Percentiles rank a stretch among this genome's conserved stretches.
Conservation (phyloP, 2,113 vertebrate genomes). For the Actinemys pallida region DNA sequence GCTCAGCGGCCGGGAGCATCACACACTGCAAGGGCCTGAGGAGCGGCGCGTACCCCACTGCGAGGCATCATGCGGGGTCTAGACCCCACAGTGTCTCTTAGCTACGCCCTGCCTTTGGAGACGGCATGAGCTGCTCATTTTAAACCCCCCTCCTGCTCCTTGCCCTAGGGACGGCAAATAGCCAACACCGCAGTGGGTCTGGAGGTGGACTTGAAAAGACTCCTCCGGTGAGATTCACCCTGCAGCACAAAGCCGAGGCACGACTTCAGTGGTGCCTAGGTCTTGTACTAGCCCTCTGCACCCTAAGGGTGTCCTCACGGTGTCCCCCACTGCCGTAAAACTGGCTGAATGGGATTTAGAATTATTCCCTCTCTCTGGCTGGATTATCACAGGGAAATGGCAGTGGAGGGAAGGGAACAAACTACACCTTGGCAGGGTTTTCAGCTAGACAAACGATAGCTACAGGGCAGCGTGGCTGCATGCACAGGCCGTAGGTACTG, state of each 20-base stretch:
- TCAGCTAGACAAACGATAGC: background rate
- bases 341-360: background rate
- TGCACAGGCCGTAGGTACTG: background rate
- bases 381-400: background rate
- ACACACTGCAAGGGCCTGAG: background rate
- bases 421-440: background rate
- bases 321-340: background rate
- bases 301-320: background rate
- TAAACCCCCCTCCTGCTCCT: background rate
- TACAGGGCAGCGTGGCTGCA: background rate
- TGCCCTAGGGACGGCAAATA: background rate
- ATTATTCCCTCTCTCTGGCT: background rate
- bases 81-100: background rate
- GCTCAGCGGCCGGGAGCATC: rapidly evolving
- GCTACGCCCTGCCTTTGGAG: background rate
- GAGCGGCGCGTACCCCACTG: background rate
- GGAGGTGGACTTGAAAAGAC: background rate
- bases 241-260: too few relatives aligned
- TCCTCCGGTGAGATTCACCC: background rate
- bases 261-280: background rate
- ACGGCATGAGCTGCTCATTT: background rate
- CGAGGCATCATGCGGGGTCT: background rate
- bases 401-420: background rate
- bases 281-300: rapidly evolving
- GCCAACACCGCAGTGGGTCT: background rate